A percentile compares a stretch with the other conserved stretches of the same genome.
Conservation (phyloP, 2,888 invertebrate genomes). For the Leucania comma region DNA sequence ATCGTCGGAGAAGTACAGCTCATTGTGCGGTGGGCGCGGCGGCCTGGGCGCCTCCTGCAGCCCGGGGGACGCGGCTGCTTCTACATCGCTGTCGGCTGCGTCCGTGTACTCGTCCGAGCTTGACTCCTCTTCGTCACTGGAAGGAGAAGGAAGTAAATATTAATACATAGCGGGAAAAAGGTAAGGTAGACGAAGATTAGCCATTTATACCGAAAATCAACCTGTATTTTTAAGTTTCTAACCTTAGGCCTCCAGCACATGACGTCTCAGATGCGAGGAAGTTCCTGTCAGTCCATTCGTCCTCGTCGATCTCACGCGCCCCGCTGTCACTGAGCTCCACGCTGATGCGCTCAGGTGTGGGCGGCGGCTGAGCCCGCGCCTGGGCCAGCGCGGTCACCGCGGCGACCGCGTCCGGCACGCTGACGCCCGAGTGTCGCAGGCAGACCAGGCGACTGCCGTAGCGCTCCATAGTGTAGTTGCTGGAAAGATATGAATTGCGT, state of each 20-base stretch:
- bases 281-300: slow-evolving; percentile 98
- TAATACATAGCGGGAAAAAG: no score
- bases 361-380: slow-evolving; percentile 52
- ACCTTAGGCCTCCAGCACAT: slow-evolving; percentile 82
- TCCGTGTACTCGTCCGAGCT: slow-evolving; percentile 85
- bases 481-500: slow-evolving; percentile 46
- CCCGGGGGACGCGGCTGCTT: slow-evolving; percentile 71
- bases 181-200: no score
- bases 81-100: slow-evolving; percentile 78
- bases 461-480: slow-evolving; percentile 85
- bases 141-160: neutral
- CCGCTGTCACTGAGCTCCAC: slow-evolving; percentile 82
- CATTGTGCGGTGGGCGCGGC: slow-evolving; percentile 63
- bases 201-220: no score
- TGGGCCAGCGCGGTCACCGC: slow-evolving; percentile 43
- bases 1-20: slow-evolving; percentile 84
- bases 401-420: slow-evolving; percentile 71
- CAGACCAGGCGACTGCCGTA: slow-evolving; percentile 83
- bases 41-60: slow-evolving; percentile 64
- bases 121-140: slow-evolving; percentile 83
- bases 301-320: slow-evolving; percentile 95
- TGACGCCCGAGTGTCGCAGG: slow-evolving; percentile 80
- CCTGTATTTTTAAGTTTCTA: neutral
- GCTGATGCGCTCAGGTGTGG: slow-evolving; percentile 84
- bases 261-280: slow-evolving; percentile 95